Evolutionary conservation across 2,113 vertebrate genomes (phyloP).

Genomic region (Pogonocichla stellata): DNA sequence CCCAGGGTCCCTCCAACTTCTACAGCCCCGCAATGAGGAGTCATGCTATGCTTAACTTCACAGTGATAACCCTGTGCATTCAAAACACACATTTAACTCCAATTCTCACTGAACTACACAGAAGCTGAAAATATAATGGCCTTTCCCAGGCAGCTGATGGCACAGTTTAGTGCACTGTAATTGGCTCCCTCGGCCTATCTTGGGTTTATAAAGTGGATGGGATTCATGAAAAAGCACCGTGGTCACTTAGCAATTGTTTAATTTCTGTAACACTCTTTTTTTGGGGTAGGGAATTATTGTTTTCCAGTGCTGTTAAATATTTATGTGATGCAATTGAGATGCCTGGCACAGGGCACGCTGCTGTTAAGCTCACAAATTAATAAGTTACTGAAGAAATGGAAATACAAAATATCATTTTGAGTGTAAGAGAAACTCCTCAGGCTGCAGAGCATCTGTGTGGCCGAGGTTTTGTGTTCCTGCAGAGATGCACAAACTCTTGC

Average conservation of each 20-base stretch:
- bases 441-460: not conserved
- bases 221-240: not conserved
- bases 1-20: constrained; percentile 41
- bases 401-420: not conserved
- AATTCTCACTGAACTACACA: constrained; percentile 27
- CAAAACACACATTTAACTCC: constrained; percentile 41
- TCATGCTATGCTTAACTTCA: constrained; percentile 51
- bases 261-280: constrained; percentile 24
- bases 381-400: not conserved
- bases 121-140: constrained; percentile 26
- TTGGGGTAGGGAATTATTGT: constrained; percentile 25
- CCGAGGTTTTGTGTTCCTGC: not conserved
- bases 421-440: not conserved
- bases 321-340: not conserved
- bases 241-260: constrained; percentile 62
- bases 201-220: constrained; percentile 23
- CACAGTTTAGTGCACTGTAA: constrained; percentile 30
- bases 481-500: not conserved
- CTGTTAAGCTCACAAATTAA: not conserved
- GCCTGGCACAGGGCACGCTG: not conserved
- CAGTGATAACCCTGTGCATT: constrained; percentile 37
- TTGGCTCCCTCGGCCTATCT: constrained; percentile 6
- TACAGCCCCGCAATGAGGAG: constrained; percentile 34
- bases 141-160: not conserved
- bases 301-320: constrained; percentile 32